These are phyloP conservation scores for Xiphophorus maculatus DNA, from an alignment of 2,113 vertebrate species.

Conservation along the genomic window DNA sequence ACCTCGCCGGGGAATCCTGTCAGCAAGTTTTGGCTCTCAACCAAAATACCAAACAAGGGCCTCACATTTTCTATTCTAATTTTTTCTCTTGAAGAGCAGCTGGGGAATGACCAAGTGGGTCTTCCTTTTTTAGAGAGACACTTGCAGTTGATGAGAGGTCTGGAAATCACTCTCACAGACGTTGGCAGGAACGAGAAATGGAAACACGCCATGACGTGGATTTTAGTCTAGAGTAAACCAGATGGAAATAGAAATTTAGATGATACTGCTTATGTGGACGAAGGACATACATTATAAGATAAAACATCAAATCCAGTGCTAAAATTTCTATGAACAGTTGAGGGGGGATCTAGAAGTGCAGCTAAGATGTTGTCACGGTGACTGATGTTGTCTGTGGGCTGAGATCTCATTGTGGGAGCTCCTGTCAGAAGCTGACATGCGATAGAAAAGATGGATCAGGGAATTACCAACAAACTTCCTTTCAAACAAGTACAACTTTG, in stretches of 20 bases:
- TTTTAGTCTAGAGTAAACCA: not conserved
- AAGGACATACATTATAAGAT: conserved; percentile 37
- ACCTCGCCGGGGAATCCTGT: conserved; percentile 68
- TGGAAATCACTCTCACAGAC: conserved; percentile 8
- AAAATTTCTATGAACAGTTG: conserved; percentile 10
- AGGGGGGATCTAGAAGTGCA: conserved; percentile 8
- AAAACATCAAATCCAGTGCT: conserved; percentile 14
- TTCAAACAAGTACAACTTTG: not conserved
- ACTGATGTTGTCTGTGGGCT: conserved; percentile 28
- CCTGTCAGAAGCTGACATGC: conserved; percentile 23
- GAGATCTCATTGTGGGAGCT: not conserved
- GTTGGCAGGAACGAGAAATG: conserved; percentile 61
- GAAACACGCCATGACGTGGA: conserved; percentile 19
- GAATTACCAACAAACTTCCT: not conserved
- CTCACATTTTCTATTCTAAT: conserved; percentile 25
- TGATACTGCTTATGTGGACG: not conserved
- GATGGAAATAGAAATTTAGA: not conserved
- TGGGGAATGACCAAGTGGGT: conserved; percentile 46
- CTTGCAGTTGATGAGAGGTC: conserved; percentile 50
- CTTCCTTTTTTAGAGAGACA: conserved; percentile 38
- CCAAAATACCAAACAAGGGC: conserved; percentile 52
- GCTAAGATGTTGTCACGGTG: conserved; percentile 22
- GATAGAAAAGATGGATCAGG: not conserved
- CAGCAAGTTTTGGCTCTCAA: conserved; percentile 23
- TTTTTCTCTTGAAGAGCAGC: conserved; percentile 54